Evolutionary conservation across 2,797 vertebrate species (phyloP).

Genomic region (Tarsius wallacei): DNA sequence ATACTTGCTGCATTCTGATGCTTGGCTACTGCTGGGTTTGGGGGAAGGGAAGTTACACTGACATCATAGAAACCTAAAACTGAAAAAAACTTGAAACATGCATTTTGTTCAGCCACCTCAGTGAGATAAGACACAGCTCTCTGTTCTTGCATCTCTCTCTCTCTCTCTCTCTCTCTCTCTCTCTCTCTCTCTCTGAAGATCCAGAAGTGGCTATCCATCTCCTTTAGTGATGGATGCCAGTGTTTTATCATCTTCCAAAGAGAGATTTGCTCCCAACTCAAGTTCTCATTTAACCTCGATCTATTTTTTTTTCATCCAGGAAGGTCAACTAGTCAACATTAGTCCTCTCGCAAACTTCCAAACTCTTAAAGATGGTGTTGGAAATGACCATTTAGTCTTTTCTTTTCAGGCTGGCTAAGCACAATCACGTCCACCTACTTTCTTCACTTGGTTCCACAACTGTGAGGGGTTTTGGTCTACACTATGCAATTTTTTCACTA

Average conservation of each 20-base stretch:
- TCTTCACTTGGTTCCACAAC: neutral
- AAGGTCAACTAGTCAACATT: neutral
- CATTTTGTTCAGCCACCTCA: neutral
- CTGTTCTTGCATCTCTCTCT: neutral
- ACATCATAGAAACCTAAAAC: constrained; percentile 75
- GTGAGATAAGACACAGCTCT: neutral
- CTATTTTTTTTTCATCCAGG: neutral
- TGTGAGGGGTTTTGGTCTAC: neutral
- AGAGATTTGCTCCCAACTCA: neutral
- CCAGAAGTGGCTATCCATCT: neutral
- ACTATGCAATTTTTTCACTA: neutral
- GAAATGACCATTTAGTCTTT: neutral
- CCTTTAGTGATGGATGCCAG: neutral
- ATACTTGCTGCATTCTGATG: neutral
- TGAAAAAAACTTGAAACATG: constrained; percentile 23
- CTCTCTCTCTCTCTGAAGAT: neutral
- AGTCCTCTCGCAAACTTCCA: neutral
- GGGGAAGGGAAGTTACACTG: constrained; percentile 66
- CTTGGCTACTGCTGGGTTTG: neutral
- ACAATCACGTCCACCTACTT: neutral
- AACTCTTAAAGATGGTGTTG: neutral
- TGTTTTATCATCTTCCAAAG: neutral
- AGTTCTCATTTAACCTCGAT: neutral
- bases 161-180: neutral
- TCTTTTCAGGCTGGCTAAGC: neutral